These are phyloP conservation scores for Calvadosia cruxmelitensis DNA, from an alignment of 30 jellyfish, hydroid and myxozoan species.

Conservation along the genomic window DNA sequence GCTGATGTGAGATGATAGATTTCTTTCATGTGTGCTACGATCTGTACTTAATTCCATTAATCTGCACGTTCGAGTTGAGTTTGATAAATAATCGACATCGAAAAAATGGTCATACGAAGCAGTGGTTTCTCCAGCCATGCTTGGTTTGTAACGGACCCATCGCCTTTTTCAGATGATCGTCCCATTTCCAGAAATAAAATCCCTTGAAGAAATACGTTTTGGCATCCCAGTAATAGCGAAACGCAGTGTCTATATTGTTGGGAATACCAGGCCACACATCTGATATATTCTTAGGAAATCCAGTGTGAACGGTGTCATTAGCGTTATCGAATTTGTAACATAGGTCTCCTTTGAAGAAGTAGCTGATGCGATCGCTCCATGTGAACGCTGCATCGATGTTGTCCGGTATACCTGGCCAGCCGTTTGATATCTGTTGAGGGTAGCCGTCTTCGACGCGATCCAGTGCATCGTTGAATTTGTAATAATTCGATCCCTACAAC, in stretches of 20 bases:
- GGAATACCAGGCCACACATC: slow-evolving; percentile 59
- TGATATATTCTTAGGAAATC: slow-evolving; percentile 52
- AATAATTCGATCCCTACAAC: slow-evolving; percentile 52
- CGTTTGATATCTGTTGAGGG: slow-evolving; percentile 41
- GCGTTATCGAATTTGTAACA: slow-evolving; percentile 40
- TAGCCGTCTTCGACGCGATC: slow-evolving; percentile 49
- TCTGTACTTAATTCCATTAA: too few relatives aligned
- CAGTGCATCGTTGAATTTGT: slow-evolving; percentile 35
- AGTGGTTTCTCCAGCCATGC: slow-evolving; percentile 46
- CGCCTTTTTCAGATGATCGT: slow-evolving; percentile 6
- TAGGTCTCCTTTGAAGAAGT: slow-evolving; percentile 46
- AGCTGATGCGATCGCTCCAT: slow-evolving; percentile 24
- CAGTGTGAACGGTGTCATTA: slow-evolving; percentile 22
- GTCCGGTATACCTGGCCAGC: slow-evolving; percentile 75
- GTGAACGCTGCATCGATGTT: slow-evolving; percentile 81
- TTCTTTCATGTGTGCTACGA: too few relatives aligned
- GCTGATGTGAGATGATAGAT: too few relatives aligned
- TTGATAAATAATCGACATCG: too few relatives aligned
- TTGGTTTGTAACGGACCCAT: slow-evolving; percentile 34
- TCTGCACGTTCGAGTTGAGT: too few relatives aligned
- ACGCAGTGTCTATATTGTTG: slow-evolving; percentile 49
- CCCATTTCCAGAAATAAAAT: slow-evolving; percentile 28
- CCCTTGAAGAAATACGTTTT: slow-evolving; percentile 53
- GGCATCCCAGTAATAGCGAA: slow-evolving; percentile 50
- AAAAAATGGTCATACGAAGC: slow-evolving; percentile 20